Conservation (phyloP, 2,888 invertebrate genomes). For the Abrostola triplasia region DNA sequence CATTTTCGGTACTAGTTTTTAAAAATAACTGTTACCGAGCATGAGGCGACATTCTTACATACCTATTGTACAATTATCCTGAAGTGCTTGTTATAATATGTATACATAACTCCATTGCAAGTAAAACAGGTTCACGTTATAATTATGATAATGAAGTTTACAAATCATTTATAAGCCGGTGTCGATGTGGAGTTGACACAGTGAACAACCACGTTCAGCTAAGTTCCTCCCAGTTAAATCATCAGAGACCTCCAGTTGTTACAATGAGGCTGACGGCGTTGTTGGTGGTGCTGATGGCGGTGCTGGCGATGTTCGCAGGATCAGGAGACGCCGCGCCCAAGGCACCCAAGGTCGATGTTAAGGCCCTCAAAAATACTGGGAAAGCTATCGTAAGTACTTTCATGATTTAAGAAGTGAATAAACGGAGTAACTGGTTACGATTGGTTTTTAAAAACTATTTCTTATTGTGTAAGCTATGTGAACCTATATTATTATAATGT, state of each 20-base stretch:
- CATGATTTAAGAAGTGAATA: background rate
- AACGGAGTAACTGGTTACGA: too few species aligned
- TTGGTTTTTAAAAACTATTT: too few species aligned
- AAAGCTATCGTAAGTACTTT: slow-evolving; percentile 10
- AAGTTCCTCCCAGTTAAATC: background rate
- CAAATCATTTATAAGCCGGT: background rate
- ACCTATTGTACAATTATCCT: background rate
- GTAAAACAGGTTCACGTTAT: background rate
- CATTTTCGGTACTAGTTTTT: too few species aligned
- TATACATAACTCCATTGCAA: background rate
- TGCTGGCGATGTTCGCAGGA: slow-evolving; percentile 15
- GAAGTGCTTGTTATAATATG: too few species aligned
- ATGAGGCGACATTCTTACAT: background rate
- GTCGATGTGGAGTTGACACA: background rate
- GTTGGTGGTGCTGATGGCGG: slow-evolving; percentile 27
- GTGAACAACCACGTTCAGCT: background rate
- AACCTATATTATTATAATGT: too few species aligned
- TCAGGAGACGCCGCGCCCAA: slow-evolving; percentile 16
- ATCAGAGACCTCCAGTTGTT: background rate
- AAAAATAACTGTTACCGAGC: background rate
- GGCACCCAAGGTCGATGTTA: slow-evolving; percentile 10
- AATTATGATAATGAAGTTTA: background rate
- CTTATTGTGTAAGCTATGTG: too few species aligned
- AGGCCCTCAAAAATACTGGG: slow-evolving; percentile 3
- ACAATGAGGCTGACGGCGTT: slow-evolving; percentile 24